phyloP scores from a whole-genome alignment of 2,888 invertebrate species.

The Deroplatys truncata region DNA sequence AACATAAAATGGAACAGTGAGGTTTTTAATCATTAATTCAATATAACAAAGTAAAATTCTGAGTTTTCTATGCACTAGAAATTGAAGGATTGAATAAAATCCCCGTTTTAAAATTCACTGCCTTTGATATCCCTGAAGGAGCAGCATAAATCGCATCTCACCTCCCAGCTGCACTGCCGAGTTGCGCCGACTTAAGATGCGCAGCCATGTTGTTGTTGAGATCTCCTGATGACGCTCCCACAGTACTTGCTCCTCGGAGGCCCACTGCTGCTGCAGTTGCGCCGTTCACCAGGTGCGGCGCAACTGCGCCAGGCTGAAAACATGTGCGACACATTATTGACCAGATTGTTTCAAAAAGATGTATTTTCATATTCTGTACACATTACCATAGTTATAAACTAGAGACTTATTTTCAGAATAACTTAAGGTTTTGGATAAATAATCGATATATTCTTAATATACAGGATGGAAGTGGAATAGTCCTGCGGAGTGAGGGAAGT shows the following conservation, averaged over 20 bases:
- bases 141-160: not conserved
- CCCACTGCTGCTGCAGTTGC: slow-evolving; percentile 40
- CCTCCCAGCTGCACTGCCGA: not conserved
- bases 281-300: slow-evolving; percentile 53
- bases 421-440: too few relatives aligned
- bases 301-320: slow-evolving; percentile 40
- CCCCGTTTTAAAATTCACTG: not conserved
- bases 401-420: too few relatives aligned
- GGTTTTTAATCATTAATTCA: not conserved
- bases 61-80: not conserved
- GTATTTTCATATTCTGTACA: too few relatives aligned
- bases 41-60: not conserved
- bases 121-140: not conserved
- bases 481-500: too few relatives aligned
- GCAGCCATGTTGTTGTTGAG: slow-evolving; percentile 65
- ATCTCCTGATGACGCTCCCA: slow-evolving; percentile 51
- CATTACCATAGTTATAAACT: too few relatives aligned
- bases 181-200: slow-evolving; percentile 39
- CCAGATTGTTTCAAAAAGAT: too few relatives aligned
- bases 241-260: not conserved
- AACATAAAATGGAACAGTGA: not conserved
- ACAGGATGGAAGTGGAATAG: too few relatives aligned
- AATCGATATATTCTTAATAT: too few relatives aligned
- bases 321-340: not conserved
- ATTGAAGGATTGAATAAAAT: not conserved